Evolutionary conservation across 2,113 vertebrate species (phyloP).

Genomic region (Heterotilapia buettikoferi): DNA sequence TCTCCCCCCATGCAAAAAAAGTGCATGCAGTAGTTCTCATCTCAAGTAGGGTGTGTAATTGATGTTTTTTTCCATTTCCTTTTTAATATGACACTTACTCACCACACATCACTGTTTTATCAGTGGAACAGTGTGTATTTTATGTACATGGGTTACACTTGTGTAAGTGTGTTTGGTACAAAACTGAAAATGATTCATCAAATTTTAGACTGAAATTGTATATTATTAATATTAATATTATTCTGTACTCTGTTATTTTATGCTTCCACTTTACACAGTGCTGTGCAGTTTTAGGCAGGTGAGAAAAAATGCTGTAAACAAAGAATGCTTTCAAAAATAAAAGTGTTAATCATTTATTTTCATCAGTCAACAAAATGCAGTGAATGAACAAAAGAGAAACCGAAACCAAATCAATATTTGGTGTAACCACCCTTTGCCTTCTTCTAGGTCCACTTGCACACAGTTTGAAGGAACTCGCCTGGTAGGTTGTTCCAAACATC

Average conservation of each 20-base stretch:
- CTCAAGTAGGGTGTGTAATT: background rate
- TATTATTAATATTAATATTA: background rate
- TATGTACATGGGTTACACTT: background rate
- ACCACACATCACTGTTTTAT: background rate
- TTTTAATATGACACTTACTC: background rate
- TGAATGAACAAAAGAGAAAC: background rate
- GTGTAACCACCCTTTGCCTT: background rate
- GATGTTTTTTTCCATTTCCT: background rate
- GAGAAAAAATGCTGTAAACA: background rate
- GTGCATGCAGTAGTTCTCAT: background rate
- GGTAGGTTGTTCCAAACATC: background rate
- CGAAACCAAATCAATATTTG: background rate
- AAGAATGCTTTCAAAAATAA: background rate
- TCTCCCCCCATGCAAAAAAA: background rate
- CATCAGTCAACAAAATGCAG: rapidly evolving
- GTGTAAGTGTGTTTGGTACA: background rate
- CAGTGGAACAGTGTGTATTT: background rate
- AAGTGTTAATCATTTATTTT: background rate
- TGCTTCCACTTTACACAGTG: background rate
- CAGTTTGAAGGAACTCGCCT: background rate
- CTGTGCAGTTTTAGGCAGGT: background rate
- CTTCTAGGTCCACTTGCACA: background rate
- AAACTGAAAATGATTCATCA: background rate
- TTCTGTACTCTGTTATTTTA: background rate
- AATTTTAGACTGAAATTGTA: background rate